phyloP scores from a whole-genome alignment of 2,797 vertebrate species.

The Danio jaintianensis region DNA sequence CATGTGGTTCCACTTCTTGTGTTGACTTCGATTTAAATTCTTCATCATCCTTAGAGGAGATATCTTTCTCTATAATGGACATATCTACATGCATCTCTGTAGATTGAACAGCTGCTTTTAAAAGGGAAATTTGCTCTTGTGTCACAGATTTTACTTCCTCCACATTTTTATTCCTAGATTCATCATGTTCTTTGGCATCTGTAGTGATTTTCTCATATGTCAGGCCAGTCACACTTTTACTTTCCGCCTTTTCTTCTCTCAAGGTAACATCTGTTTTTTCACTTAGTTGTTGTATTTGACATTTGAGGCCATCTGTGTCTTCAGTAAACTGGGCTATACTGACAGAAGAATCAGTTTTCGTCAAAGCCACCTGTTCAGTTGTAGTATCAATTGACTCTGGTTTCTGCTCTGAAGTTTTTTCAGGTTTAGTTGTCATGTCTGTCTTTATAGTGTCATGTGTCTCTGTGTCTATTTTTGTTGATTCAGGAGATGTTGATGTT shows the following conservation, averaged over 20 bases:
- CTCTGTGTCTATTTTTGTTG: slow-evolving; percentile 7
- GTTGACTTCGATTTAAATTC: slow-evolving; percentile 20
- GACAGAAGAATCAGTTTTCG: slow-evolving; percentile 26
- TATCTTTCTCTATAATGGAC: slow-evolving; percentile 26
- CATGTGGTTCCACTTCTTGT: slow-evolving; percentile 39
- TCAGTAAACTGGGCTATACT: slow-evolving; percentile 29
- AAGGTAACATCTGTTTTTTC: slow-evolving; percentile 44
- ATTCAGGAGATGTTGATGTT: slow-evolving; percentile 23
- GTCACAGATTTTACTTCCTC: neutral
- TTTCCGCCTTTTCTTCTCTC: slow-evolving; percentile 27
- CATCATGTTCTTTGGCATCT: slow-evolving; percentile 33
- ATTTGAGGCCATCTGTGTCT: slow-evolving; percentile 19
- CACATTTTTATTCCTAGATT: slow-evolving; percentile 29
- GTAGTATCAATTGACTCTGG: slow-evolving; percentile 25
- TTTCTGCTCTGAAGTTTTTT: slow-evolving; percentile 40
- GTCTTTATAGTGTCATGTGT: neutral
- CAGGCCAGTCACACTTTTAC: slow-evolving; percentile 13
- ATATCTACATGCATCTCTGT: slow-evolving; percentile 40
- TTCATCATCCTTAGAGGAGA: slow-evolving; percentile 28
- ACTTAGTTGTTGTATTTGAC: slow-evolving; percentile 33
- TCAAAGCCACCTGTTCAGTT: slow-evolving; percentile 9
- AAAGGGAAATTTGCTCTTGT: slow-evolving; percentile 1
- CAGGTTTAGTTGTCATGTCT: slow-evolving; percentile 23
- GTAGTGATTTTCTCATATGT: slow-evolving; percentile 35
- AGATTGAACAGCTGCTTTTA: slow-evolving; percentile 32